Conservation (phyloP, 2,113 vertebrate species). For the Pleuronectes platessa region DNA sequence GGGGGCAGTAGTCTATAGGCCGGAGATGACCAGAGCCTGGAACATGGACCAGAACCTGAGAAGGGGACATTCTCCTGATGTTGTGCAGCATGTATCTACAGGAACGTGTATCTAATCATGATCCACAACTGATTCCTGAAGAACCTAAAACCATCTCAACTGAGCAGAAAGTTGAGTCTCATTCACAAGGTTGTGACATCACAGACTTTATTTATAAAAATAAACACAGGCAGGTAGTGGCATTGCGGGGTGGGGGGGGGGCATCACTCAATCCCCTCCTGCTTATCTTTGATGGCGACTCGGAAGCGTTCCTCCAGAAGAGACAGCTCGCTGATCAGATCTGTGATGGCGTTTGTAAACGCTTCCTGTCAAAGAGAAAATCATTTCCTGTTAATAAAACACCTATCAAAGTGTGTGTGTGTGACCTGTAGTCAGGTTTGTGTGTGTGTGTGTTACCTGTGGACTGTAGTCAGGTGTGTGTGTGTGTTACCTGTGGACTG, state of each 20-base stretch:
- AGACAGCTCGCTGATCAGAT: conserved; percentile 76
- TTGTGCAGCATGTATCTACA: no score
- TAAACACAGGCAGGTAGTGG: conserved; percentile 6
- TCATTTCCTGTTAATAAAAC: conserved; percentile 4
- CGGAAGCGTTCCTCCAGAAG: conserved; percentile 77
- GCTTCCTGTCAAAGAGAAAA: conserved; percentile 60
- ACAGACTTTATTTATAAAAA: conserved; percentile 63
- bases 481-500: conserved; percentile 22
- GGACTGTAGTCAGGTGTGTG: conserved; percentile 13
- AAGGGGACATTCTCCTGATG: no score
- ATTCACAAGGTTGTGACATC: conserved; percentile 7
- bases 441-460: neutral
- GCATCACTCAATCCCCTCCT: conserved; percentile 77
- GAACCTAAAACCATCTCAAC: no score
- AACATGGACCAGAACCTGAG: no score
- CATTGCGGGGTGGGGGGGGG: neutral
- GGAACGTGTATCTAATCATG: no score
- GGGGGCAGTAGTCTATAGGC: no score
- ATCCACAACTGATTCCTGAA: no score
- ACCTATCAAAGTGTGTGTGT: neutral
- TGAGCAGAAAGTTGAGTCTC: neutral
- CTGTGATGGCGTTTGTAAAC: conserved; percentile 77
- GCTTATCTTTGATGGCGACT: conserved; percentile 79
- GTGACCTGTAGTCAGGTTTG: neutral
- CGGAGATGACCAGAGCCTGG: no score